phyloP scores from a whole-genome alignment of 2,113 vertebrate genomes.

The Pithys albifrons region DNA sequence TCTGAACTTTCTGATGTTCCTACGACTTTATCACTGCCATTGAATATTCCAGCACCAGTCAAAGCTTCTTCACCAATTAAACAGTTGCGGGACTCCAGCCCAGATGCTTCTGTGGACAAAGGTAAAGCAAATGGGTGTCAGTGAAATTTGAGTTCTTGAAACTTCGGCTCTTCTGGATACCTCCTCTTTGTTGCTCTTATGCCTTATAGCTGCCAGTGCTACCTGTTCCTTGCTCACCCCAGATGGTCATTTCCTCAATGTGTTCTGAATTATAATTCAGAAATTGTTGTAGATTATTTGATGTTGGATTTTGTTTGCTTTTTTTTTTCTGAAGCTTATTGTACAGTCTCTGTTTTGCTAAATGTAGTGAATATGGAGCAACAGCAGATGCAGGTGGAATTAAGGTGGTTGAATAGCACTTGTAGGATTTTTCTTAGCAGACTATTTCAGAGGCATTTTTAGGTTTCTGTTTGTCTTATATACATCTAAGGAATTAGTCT shows the following conservation, averaged over 20 bases:
- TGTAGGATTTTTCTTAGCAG: neutral
- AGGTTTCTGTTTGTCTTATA: neutral
- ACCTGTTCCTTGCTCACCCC: neutral
- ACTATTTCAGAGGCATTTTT: neutral
- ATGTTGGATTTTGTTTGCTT: neutral
- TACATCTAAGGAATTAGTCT: neutral
- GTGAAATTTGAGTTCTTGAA: neutral
- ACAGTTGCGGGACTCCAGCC: conserved; percentile 74
- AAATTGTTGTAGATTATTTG: neutral
- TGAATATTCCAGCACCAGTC: conserved; percentile 73
- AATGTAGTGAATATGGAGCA: neutral
- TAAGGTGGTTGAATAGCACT: neutral
- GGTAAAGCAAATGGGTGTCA: conserved; percentile 68
- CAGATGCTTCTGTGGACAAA: conserved; percentile 80
- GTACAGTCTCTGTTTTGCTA: neutral
- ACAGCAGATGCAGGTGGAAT: neutral
- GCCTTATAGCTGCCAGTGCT: neutral
- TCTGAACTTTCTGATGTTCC: conserved; percentile 75
- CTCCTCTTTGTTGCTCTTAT: neutral
- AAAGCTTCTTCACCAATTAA: conserved; percentile 81
- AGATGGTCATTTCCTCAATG: neutral
- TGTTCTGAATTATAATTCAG: neutral
- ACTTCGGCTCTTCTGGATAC: neutral
- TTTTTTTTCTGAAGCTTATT: neutral
- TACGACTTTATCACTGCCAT: conserved; percentile 67